These are phyloP conservation scores for Mustela lutreola DNA, from an alignment of 2,113 vertebrate species.

Conservation along the genomic window DNA sequence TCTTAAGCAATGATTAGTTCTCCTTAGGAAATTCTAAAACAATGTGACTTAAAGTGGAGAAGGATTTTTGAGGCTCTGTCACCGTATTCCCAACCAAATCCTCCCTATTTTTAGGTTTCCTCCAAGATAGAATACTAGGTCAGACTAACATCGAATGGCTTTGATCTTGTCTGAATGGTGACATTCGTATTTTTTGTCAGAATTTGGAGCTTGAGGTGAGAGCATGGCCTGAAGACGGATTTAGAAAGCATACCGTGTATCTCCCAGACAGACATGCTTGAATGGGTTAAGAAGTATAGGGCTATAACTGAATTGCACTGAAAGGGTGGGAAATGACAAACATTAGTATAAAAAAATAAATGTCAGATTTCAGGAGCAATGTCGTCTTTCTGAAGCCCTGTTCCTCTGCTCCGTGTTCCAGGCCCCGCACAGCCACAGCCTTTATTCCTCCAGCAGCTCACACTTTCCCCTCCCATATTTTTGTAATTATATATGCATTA, in stretches of 20 bases:
- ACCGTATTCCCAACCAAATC: neutral
- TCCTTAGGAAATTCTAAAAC: neutral
- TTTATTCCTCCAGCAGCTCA: neutral
- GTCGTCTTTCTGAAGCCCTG: neutral
- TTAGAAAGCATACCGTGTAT: neutral
- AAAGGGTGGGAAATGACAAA: neutral
- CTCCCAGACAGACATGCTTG: neutral
- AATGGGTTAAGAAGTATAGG: neutral
- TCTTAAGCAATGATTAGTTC: neutral
- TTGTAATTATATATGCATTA: no score
- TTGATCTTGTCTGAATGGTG: slow-evolving; percentile 8
- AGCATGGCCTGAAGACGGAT: neutral
- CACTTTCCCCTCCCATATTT: neutral
- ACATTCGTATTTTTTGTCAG: neutral
- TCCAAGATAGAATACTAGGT: neutral
- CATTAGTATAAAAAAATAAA: neutral
- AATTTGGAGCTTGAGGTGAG: neutral
- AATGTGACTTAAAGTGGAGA: neutral
- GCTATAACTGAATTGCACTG: neutral
- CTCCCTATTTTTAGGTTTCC: slow-evolving; percentile 36
- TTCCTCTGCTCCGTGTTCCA: neutral
- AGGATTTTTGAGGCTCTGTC: neutral
- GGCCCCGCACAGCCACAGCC: neutral
- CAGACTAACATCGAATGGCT: neutral
- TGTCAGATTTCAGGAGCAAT: neutral